Evolutionary conservation across 2,113 vertebrate genomes (phyloP).

Genomic region (Felis chaus): DNA sequence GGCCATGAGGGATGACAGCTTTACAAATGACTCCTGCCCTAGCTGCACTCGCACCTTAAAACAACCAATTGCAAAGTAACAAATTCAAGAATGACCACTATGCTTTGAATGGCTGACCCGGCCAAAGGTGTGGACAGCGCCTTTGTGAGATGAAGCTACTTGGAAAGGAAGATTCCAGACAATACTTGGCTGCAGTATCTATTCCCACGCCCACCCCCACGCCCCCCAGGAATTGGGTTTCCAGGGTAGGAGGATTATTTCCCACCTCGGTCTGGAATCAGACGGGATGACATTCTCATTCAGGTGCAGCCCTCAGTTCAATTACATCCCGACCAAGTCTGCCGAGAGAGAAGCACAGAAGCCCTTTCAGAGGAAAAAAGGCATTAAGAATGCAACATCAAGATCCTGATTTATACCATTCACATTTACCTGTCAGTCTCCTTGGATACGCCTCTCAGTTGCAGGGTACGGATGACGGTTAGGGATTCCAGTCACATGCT

Average conservation of each 20-base stretch:
- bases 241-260: background rate
- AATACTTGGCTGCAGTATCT: fast-evolving
- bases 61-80: background rate
- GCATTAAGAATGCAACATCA: background rate
- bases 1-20: background rate
- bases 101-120: background rate
- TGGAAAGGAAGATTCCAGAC: background rate
- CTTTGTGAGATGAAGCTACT: background rate
- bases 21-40: background rate
- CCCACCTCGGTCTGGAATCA: background rate
- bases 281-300: constrained; percentile 9
- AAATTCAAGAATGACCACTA: background rate
- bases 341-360: background rate
- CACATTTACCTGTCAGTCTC: constrained; percentile 60
- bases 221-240: background rate
- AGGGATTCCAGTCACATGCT: constrained; percentile 49
- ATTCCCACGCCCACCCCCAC: background rate
- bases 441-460: constrained; percentile 55
- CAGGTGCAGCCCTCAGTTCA: background rate
- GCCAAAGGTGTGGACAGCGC: background rate
- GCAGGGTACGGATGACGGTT: background rate
- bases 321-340: background rate
- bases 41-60: background rate
- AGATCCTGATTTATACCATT: constrained; percentile 45
- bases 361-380: constrained; percentile 13